Evolutionary conservation across 2,113 vertebrate genomes (phyloP), one percentile per base, ranked within the genome.

Genomic region (Laticauda colubrina): DNA sequence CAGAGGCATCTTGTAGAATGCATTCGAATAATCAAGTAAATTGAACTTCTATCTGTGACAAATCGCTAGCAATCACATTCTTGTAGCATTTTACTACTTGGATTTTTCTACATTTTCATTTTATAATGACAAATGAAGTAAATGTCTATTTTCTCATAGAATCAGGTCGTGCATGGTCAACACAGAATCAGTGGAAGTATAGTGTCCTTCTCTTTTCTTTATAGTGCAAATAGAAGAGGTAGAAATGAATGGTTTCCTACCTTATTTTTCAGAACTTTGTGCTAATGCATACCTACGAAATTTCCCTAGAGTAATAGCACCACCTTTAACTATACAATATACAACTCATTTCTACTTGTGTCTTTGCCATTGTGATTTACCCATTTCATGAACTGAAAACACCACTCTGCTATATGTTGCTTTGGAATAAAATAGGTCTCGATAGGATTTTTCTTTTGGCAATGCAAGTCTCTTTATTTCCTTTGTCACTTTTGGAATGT

Each of bases 291-390:
- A 86, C 64, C 93, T 90, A 88, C 55, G 91, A 53, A 64, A 81
- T 94, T 91, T 43, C 91, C 12, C 55, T 91, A 45, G 6, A 21
- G 48, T 85, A 93, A 90, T 34, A 90, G 59, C 2, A 91, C 9
- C 94, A 26, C 85, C 95, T 95, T 90, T 91, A 75, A 91, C 93
- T 89, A 43, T 45, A 91, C 91, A 95, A 87, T 93, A 92, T 64
- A 1, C 29, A 91, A 91, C 23, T 93, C 10, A n/a, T 81, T 93
- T 93, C 92, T 94, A 45, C 18, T 94, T 94, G 94, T 89, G 94
- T 2, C 0, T 93, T 92, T 94, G 34, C 91, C 54, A 69, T 95
- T 95, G 90, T 61, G 54, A 93, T 85, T 48, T 59, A 57, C 94
- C 9, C 93, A 85, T 87, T 95, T 91, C 92, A 87, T 94, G 93